These are phyloP conservation scores for Gastrophryne carolinensis DNA, from an alignment of 2,797 vertebrate species.

Conservation along the genomic window DNA sequence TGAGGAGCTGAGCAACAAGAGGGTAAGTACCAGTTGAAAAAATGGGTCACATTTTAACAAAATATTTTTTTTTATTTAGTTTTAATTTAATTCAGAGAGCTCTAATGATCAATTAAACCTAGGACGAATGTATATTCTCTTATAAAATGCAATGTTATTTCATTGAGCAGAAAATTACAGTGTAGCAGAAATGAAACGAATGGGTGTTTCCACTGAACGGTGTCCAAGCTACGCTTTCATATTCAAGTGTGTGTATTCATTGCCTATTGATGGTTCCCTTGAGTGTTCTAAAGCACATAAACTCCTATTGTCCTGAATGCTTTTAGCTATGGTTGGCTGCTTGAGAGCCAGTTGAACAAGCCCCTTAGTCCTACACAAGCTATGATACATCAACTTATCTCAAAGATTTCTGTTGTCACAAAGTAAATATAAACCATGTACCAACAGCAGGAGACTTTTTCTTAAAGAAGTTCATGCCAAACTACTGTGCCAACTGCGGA, in stretches of 20 bases:
- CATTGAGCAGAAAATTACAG: background rate
- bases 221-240: background rate
- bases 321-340: slow-evolving; percentile 23
- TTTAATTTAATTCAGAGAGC: too few species aligned
- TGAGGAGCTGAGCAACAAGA: too few species aligned
- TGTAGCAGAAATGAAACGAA: slow-evolving; percentile 4
- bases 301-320: slow-evolving; percentile 35
- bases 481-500: slow-evolving; percentile 27
- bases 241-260: slow-evolving; percentile 9
- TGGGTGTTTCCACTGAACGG: slow-evolving; percentile 11
- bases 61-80: too few species aligned
- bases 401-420: slow-evolving; percentile 45
- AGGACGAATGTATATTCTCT: too few species aligned
- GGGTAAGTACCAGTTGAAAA: too few species aligned
- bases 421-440: slow-evolving; percentile 42
- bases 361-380: slow-evolving; percentile 24
- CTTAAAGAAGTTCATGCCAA: slow-evolving; percentile 19
- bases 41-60: too few species aligned
- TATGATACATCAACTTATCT: slow-evolving; percentile 40
- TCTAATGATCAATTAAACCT: too few species aligned
- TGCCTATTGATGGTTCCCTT: background rate
- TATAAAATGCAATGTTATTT: too few species aligned
- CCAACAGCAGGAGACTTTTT: slow-evolving; percentile 39
- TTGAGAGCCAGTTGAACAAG: slow-evolving; percentile 24
- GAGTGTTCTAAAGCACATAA: slow-evolving; percentile 30